Base-by-base conservation (phyloP, 2,888 invertebrate species). In the Pseudococcus longispinus region DNA sequence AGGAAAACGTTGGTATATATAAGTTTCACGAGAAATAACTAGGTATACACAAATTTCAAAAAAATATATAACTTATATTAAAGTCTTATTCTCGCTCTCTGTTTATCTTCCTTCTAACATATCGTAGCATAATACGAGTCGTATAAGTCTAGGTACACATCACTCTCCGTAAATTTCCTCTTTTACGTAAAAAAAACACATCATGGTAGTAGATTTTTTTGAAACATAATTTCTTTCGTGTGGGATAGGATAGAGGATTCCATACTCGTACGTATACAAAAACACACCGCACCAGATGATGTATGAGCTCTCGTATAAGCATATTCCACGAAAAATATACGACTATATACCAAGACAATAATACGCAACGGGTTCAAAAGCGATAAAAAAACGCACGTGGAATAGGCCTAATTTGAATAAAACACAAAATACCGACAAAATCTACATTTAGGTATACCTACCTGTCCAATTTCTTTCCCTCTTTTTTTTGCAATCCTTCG, bases 1-100 rank as follows among this genome's bases (percentile, higher is more conserved):
- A 80, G 77, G 77, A 80, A 80, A 80, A 80, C 77, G 77, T 80
- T 37, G 29, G 13, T 70, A 15, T 15, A n/a, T 46, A 46, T 46
- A 32, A 29, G 18, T 26, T 65, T 65, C n/a, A 18, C 70, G 70
- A 29, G 32, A 18, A 32, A 29, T 13, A 11, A 8, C 29, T 32
- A 13, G 18, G 37, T n/a, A 37, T 37, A 80, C 15, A 80, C 77
- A 80, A 80, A 80, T 80, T 42, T 80, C 77, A 70, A 18, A 65
- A 26, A 26, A 60, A 15, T 60, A 60, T 60, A 37, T 37, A 37
- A 37, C 37, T 37, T 37, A 37, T 37, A 32, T 20, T n/a, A 55
- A 60, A 23, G 2, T 9, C 8, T 60, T 11, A 9, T 60, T 23
- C 9, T 60, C 23, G 60, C 9, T 60, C 60, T 23, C 23, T 60